Percentiles rank a stretch among this genome's conserved stretches.
Conservation (phyloP, 2,797 vertebrate genomes). For the Parauchenoglanis ngamensis region DNA sequence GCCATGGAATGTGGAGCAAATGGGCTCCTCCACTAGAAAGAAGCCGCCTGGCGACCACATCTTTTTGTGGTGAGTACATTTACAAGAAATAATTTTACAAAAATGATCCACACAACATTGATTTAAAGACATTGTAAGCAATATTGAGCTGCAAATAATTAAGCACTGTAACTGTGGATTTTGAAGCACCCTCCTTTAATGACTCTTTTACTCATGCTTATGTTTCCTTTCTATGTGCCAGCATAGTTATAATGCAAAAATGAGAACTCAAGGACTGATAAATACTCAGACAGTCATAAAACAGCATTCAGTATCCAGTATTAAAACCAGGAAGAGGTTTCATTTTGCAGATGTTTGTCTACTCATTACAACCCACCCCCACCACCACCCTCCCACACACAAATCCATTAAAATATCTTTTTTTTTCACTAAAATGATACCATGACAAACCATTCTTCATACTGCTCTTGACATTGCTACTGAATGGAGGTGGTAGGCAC, state of each 20-base stretch:
- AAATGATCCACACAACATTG: background rate
- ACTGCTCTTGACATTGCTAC: slow-evolving; percentile 68
- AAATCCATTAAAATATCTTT: slow-evolving; percentile 61
- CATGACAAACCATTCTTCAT: slow-evolving; percentile 73
- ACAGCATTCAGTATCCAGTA: background rate
- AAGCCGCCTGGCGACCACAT: slow-evolving; percentile 93
- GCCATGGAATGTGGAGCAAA: slow-evolving; percentile 98
- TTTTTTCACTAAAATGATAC: slow-evolving; percentile 64
- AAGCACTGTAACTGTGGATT: background rate
- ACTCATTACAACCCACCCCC: slow-evolving; percentile 25
- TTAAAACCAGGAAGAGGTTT: slow-evolving; percentile 41
- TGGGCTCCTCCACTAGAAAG: slow-evolving; percentile 97
- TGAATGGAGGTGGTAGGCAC: slow-evolving; percentile 60
- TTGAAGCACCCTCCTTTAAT: background rate
- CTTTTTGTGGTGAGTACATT: slow-evolving; percentile 89
- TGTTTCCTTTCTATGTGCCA: background rate
- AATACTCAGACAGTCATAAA: background rate
- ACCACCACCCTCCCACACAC: background rate
- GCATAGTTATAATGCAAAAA: background rate
- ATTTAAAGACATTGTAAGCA: background rate
- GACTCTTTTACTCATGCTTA: background rate
- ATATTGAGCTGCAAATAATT: background rate
- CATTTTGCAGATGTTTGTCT: slow-evolving; percentile 49
- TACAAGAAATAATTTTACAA: background rate
- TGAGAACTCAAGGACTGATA: background rate